phyloP scores from a whole-genome alignment of 2,888 invertebrate genomes.

The Drosophila anomalata region DNA sequence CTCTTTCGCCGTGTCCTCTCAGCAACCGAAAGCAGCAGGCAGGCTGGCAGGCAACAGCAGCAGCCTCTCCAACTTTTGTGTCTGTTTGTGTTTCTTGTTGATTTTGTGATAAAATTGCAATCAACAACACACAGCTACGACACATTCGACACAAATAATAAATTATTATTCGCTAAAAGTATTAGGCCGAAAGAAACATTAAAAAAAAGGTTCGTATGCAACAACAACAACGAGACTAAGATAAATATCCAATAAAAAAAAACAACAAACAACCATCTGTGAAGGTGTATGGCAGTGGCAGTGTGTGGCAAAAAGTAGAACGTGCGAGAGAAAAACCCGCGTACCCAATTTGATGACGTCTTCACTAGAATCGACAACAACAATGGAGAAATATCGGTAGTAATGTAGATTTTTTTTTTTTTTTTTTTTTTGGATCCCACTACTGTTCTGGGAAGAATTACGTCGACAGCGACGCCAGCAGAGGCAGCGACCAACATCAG shows the following conservation, averaged over 20 bases:
- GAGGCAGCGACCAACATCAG: neutral
- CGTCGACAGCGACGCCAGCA: conserved; percentile 16
- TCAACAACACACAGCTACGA: conserved; percentile 55
- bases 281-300: conserved; percentile 23
- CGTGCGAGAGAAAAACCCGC: conserved; percentile 74
- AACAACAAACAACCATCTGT: conserved; percentile 39
- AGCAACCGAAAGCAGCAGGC: conserved; percentile 29
- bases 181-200: conserved; percentile 44
- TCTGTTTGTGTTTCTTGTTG: conserved; percentile 65
- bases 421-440: conserved; percentile 10
- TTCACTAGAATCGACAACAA: conserved; percentile 58
- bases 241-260: conserved; percentile 20
- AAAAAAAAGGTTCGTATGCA: conserved; percentile 66
- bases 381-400: conserved; percentile 50
- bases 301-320: conserved; percentile 55
- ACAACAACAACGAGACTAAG: conserved; percentile 22
- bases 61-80: conserved; percentile 46
- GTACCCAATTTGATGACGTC: conserved; percentile 74
- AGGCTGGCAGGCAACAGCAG: conserved; percentile 34
- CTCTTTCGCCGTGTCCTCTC: conserved; percentile 21
- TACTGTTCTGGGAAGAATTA: conserved; percentile 8
- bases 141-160: conserved; percentile 48
- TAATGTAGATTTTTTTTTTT: conserved; percentile 32
- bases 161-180: conserved; percentile 27
- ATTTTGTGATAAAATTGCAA: conserved; percentile 78